Percentiles rank a stretch among this genome's conserved stretches.
phyloP scores from a whole-genome alignment of 2,888 invertebrate genomes.

The Pantelozetes paolii region DNA sequence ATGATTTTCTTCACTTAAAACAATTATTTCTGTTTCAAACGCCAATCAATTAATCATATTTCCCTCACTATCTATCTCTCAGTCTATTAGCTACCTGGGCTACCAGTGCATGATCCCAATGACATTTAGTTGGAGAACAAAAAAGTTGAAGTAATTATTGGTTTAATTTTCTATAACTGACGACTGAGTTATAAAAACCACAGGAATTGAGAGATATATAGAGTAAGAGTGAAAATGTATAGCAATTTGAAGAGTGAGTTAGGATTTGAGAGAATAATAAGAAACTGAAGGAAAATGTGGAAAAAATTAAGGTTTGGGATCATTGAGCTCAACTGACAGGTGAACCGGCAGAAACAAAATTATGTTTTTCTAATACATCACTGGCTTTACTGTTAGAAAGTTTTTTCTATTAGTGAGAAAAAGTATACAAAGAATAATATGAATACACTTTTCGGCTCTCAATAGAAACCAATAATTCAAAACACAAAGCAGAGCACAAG shows the following conservation, averaged over 20 bases:
- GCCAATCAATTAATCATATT: constrained; percentile 14
- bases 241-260: neutral
- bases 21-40: neutral
- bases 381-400: constrained; percentile 29
- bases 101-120: constrained; percentile 26
- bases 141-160: constrained; percentile 19
- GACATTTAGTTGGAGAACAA: constrained; percentile 7
- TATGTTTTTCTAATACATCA: constrained; percentile 14
- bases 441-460: neutral
- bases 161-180: constrained; percentile 34
- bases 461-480: constrained; percentile 28
- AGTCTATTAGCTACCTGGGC: neutral
- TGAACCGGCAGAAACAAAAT: neutral
- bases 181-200: constrained; percentile 33
- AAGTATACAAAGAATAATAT: constrained; percentile 3
- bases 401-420: constrained; percentile 19
- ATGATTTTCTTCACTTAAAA: neutral
- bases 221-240: neutral
- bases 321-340: constrained; percentile 31
- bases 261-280: no score
- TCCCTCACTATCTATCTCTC: neutral
- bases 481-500: neutral
- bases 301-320: constrained; percentile 23
- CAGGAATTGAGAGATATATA: constrained; percentile 14
- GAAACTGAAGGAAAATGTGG: neutral